Evolutionary conservation across 2,888 invertebrate species (phyloP).

Genomic region (Lordiphosa andalusiaca): DNA sequence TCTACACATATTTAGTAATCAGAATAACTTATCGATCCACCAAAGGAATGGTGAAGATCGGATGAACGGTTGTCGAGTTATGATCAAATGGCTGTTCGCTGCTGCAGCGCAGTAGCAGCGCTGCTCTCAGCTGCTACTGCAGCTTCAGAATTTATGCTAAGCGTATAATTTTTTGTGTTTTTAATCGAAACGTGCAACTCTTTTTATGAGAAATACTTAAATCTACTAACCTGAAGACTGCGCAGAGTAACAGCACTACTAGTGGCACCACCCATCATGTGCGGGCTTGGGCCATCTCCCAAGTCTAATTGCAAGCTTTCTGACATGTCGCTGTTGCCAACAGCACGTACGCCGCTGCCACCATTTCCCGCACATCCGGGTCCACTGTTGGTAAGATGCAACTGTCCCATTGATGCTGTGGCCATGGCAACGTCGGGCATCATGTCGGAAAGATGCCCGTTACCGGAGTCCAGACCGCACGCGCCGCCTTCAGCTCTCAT

Average conservation of each 20-base stretch:
- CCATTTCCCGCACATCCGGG: slow-evolving; percentile 29
- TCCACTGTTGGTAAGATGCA: slow-evolving; percentile 81
- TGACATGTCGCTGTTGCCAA: slow-evolving; percentile 75
- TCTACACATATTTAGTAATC: too few relatives aligned
- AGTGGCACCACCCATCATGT: slow-evolving; percentile 72
- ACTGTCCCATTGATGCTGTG: slow-evolving; percentile 86
- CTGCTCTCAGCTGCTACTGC: too few relatives aligned
- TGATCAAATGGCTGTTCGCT: too few relatives aligned
- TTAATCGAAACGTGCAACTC: background rate
- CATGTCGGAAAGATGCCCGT: slow-evolving; percentile 88
- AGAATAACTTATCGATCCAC: too few relatives aligned
- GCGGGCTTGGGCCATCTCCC: slow-evolving; percentile 90
- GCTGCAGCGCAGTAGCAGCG: too few relatives aligned
- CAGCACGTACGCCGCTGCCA: slow-evolving; percentile 30
- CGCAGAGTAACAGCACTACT: slow-evolving; percentile 75
- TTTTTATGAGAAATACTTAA: too few relatives aligned
- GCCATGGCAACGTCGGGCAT: slow-evolving; percentile 98
- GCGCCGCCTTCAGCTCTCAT: slow-evolving; percentile 65
- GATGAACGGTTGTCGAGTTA: too few relatives aligned
- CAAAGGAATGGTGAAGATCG: too few relatives aligned
- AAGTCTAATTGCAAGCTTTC: slow-evolving; percentile 86
- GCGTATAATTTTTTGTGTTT: too few relatives aligned
- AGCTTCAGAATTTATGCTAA: too few relatives aligned
- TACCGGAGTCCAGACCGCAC: slow-evolving; percentile 84
- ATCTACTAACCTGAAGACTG: slow-evolving; percentile 74